Evolutionary conservation across 1,140 invertebrate genomes (phyloP).

Genomic region (Protaetia brevitarsis): DNA sequence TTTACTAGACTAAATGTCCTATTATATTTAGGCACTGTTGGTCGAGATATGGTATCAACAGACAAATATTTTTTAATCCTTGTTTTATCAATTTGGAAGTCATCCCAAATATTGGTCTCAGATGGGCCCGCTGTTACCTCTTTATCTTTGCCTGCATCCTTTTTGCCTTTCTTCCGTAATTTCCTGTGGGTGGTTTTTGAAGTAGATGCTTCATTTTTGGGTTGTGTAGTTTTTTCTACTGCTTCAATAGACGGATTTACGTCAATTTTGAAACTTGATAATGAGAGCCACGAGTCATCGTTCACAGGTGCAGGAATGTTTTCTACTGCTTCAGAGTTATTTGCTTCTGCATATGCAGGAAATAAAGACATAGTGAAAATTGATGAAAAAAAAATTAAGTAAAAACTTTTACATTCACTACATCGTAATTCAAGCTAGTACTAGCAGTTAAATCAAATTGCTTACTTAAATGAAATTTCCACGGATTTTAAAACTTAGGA

Average conservation of each 20-base stretch:
- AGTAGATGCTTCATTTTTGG: conserved; percentile 24
- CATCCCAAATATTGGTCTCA: conserved; percentile 24
- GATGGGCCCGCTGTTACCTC: conserved; percentile 8
- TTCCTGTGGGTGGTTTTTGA: neutral
- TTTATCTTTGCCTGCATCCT: conserved; percentile 31
- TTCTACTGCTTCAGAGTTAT: conserved; percentile 17
- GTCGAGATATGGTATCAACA: conserved; percentile 51
- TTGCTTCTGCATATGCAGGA: conserved; percentile 40
- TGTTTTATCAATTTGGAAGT: conserved; percentile 56
- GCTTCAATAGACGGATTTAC: conserved; percentile 7
- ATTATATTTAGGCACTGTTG: conserved; percentile 51
- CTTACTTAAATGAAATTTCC: too few species aligned
- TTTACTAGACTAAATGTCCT: conserved; percentile 36
- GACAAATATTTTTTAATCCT: conserved; percentile 48
- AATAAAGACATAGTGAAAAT: conserved; percentile 42
- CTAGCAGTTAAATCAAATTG: too few species aligned
- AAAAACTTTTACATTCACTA: too few species aligned
- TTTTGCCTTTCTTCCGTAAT: conserved; percentile 38
- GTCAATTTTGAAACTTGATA: conserved; percentile 44
- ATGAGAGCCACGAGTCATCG: conserved; percentile 39
- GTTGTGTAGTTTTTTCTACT: neutral
- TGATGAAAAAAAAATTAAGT: neutral
- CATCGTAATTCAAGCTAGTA: too few species aligned
- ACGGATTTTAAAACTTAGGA: too few species aligned
- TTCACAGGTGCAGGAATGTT: neutral